phyloP scores from a whole-genome alignment of 2,797 vertebrate species.

The Phaenicophaeus curvirostris region DNA sequence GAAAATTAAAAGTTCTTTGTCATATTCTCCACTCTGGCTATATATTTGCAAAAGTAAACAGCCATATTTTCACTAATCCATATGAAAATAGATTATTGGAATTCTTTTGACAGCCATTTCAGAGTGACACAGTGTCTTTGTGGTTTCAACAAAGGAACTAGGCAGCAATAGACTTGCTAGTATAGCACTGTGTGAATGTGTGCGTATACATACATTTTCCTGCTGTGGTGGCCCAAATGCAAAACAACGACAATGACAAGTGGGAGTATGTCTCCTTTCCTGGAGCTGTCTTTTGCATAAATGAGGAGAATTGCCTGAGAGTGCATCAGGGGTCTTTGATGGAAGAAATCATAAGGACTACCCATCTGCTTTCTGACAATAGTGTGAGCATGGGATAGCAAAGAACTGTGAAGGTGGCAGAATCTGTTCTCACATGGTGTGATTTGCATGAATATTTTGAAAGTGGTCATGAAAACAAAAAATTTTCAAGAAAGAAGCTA shows the following conservation, averaged over 20 bases:
- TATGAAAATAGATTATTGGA: neutral
- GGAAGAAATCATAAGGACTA: conserved; percentile 15
- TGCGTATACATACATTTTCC: accelerated
- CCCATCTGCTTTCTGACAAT: conserved; percentile 50
- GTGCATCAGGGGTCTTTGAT: conserved; percentile 3
- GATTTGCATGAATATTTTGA: conserved; percentile 9
- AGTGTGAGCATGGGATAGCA: conserved; percentile 33
- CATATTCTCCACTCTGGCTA: neutral
- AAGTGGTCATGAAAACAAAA: neutral
- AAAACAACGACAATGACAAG: neutral
- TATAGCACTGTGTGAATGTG: too few species aligned
- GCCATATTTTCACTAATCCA: neutral
- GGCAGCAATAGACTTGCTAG: neutral
- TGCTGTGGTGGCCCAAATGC: neutral
- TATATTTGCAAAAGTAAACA: neutral
- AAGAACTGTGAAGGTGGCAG: conserved; percentile 1
- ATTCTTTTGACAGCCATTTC: neutral
- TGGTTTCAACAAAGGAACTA: neutral
- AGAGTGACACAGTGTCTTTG: neutral
- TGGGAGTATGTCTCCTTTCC: neutral
- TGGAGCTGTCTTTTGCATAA: neutral
- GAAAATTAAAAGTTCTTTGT: neutral
- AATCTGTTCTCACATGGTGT: conserved; percentile 25
- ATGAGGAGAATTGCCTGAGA: conserved; percentile 4
- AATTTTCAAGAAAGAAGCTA: neutral